Evolutionary conservation across 2,797 vertebrate species (phyloP).

Genomic region (Nothura maculosa): DNA sequence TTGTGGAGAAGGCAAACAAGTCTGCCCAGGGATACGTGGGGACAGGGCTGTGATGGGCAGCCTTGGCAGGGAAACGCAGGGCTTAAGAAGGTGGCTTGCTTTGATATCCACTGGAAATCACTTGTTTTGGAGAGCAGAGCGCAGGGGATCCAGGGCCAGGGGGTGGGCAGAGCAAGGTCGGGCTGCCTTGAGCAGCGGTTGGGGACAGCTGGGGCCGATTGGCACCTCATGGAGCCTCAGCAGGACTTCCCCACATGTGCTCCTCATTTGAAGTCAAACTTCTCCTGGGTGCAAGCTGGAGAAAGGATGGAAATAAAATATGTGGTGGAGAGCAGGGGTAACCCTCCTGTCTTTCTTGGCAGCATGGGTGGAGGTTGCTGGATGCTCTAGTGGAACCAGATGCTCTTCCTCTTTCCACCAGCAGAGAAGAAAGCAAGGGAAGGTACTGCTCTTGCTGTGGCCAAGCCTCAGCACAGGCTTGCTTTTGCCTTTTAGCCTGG

Average conservation of each 20-base stretch:
- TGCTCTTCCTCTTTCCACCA: fast-evolving
- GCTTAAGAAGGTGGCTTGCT: neutral
- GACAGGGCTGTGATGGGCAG: neutral
- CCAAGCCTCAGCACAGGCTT: neutral
- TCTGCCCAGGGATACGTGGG: neutral
- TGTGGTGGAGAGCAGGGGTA: neutral
- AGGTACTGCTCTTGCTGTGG: neutral
- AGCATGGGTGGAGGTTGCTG: neutral
- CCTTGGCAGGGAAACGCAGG: neutral
- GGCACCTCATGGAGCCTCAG: neutral
- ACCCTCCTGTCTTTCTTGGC: neutral
- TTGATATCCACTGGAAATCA: neutral
- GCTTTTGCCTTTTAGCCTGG: neutral
- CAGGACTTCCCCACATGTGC: fast-evolving
- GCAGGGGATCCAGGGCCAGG: neutral
- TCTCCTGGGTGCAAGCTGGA: neutral
- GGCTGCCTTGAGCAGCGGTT: neutral
- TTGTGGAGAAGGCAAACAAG: neutral
- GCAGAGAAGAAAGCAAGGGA: fast-evolving
- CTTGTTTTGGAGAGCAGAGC: neutral
- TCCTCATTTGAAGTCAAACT: neutral
- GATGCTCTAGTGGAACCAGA: fast-evolving
- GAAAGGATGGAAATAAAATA: neutral
- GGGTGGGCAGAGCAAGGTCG: neutral
- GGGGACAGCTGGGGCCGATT: neutral